Evolutionary conservation across 92 coral and sea anemone species (phyloP).

Genomic region (Isaurus tuberculatus): DNA sequence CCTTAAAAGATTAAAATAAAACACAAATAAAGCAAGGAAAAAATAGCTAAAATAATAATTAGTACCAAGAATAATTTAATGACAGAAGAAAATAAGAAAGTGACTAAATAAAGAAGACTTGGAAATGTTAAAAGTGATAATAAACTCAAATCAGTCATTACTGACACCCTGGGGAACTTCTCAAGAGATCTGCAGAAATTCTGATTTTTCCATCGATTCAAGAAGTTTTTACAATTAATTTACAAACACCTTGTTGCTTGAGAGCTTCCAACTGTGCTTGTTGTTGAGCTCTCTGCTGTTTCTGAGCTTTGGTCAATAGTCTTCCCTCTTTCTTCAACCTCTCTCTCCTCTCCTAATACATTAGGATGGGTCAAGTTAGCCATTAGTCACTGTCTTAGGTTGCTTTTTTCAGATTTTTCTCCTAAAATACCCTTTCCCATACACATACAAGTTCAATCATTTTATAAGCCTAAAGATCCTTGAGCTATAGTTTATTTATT

Average conservation of each 20-base stretch:
- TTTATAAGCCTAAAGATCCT: too few species aligned
- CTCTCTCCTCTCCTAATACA: conserved; percentile 79
- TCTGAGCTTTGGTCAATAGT: conserved; percentile 86
- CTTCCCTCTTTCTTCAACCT: conserved; percentile 88
- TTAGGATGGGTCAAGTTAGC: neutral
- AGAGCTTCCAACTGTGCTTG: conserved; percentile 90
- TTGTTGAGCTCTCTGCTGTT: conserved; percentile 82
- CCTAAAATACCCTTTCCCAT: too few species aligned
- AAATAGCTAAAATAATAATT: neutral
- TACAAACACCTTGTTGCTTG: conserved; percentile 84
- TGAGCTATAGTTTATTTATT: too few species aligned
- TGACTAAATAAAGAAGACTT: too few species aligned
- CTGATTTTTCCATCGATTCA: neutral
- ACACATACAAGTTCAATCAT: too few species aligned
- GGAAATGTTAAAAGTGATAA: too few species aligned
- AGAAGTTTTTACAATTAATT: neutral
- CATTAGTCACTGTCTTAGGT: neutral
- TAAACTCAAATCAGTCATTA: too few species aligned
- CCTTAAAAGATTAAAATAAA: conserved; percentile 56
- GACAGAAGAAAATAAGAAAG: neutral
- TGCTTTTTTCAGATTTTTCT: too few species aligned
- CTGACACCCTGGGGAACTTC: too few species aligned
- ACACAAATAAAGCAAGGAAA: neutral
- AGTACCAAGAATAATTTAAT: neutral
- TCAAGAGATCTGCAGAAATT: too few species aligned